phyloP scores from a whole-genome alignment of 2,113 vertebrate species.

The Aspiorhynchus laticeps region DNA sequence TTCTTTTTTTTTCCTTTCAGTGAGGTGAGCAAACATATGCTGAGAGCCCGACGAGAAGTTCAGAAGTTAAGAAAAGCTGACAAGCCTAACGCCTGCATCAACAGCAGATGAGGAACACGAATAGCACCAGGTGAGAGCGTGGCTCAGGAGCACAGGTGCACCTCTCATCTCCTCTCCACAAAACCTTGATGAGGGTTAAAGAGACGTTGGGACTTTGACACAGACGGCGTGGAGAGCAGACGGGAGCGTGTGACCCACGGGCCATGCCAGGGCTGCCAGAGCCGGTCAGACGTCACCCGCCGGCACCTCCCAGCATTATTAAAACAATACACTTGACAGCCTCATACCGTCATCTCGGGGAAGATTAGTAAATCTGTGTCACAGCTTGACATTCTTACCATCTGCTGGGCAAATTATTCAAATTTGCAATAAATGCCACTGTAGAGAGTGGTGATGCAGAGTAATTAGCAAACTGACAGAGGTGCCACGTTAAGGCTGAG shows the following conservation, averaged over 20 bases:
- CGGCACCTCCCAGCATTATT: conserved; percentile 69
- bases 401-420: conserved; percentile 84
- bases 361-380: conserved; percentile 83
- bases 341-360: conserved; percentile 68
- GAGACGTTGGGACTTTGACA: conserved; percentile 15
- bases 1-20: conserved; percentile 24
- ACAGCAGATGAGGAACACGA: conserved; percentile 19
- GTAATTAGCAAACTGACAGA: conserved; percentile 81
- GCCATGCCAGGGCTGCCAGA: conserved; percentile 20
- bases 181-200: conserved; percentile 40
- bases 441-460: conserved; percentile 71
- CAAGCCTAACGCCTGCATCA: conserved; percentile 37
- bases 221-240: not conserved
- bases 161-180: not conserved
- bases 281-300: conserved; percentile 65
- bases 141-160: conserved; percentile 21
- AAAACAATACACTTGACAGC: conserved; percentile 78
- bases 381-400: conserved; percentile 82
- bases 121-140: conserved; percentile 36
- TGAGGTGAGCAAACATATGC: conserved; percentile 11
- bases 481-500: conserved; percentile 74
- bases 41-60: conserved; percentile 1
- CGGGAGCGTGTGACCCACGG: conserved; percentile 2
- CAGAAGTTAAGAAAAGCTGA: conserved; percentile 33
- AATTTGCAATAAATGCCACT: conserved; percentile 82